These are phyloP conservation scores for Takifugu rubripes DNA, from an alignment of 2,797 vertebrate species.

Conservation along the genomic window DNA sequence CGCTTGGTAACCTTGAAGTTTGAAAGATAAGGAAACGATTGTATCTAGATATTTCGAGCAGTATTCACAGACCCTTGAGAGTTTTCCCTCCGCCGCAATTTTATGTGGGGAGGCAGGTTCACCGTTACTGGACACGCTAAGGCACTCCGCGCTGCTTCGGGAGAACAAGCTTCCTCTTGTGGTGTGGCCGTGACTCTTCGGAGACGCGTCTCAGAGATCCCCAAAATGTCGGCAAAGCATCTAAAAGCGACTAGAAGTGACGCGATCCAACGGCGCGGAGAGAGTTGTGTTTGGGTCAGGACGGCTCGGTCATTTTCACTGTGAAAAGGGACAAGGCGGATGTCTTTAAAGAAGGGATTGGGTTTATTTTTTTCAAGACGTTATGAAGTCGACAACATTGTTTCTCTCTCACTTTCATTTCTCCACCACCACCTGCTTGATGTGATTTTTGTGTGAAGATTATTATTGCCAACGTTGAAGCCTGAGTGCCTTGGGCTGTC, in stretches of 20 bases:
- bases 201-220: conserved; percentile 17
- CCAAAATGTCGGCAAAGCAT: conserved; percentile 33
- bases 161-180: conserved; percentile 12
- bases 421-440: conserved; percentile 70
- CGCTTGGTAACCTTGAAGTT: conserved; percentile 25
- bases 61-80: conserved; percentile 53
- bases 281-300: conserved; percentile 6
- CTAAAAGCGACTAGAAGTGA: conserved; percentile 55
- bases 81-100: conserved; percentile 46
- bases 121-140: conserved; percentile 33
- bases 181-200: conserved; percentile 26
- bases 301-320: conserved; percentile 70
- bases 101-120: conserved; percentile 45
- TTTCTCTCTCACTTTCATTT: conserved; percentile 60
- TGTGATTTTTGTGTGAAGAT: conserved; percentile 66
- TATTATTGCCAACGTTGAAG: conserved; percentile 81
- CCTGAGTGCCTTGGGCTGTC: conserved; percentile 88
- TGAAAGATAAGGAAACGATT: conserved; percentile 39
- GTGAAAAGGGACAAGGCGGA: conserved; percentile 60
- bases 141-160: conserved; percentile 32
- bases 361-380: conserved; percentile 33
- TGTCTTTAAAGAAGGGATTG: conserved; percentile 38
- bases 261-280: conserved; percentile 39
- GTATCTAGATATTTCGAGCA: conserved; percentile 50
- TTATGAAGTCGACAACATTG: conserved; percentile 38